Evolutionary conservation across 2,888 invertebrate species (phyloP), one percentile per base, ranked within the genome.

Genomic region (Drosophila ustulata): DNA sequence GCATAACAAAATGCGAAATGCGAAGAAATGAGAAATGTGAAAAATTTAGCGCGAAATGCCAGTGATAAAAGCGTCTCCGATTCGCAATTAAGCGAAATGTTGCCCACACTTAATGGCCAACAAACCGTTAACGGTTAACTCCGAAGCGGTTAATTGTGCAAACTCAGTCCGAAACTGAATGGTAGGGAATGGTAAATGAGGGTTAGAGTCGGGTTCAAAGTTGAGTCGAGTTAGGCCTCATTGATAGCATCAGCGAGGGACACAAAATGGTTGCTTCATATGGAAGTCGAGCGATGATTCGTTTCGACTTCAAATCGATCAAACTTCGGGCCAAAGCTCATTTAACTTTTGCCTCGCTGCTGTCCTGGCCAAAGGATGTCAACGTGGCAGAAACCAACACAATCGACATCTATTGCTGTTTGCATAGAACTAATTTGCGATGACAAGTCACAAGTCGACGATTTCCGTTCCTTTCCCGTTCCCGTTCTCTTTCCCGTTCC

Each of bases 51-150:
- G 62, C 45, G 52, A 84, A 79, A 82, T 82, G 71, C 78, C 82
- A 64, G 57, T 67, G 78, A 83, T 84, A 88, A 83, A 83, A 85
- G 88, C 88, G 78, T 70, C 65, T 76, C 72, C 67, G 62, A 73
- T 50, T 72, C 69, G 70, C 80, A 80, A 78, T 78, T 78, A 80
- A 70, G 61, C 64, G 51, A 62, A 56, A 49, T 70, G 49, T 65
- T 78, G 77, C 58, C 65, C 62, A 64, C 62, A 65, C 72, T 71
- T 68, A 71, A 72, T 47, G 55, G 47, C 28, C 51, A 26, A 13
- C 37, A 18, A 59, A 50, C 34, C 13, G 59, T 39, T 62, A 70
- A 73, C 52, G 25, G 49, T 66, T 49, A 62, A 50, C 26, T 41
- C 18, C 4, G 13, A 64, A 51, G 70, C 72, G 72, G 77, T 75